Percentiles rank a stretch among this genome's conserved stretches.
Evolutionary conservation across 2,113 vertebrate genomes (phyloP).

Genomic region (rat (Rattus norvegicus)): DNA sequence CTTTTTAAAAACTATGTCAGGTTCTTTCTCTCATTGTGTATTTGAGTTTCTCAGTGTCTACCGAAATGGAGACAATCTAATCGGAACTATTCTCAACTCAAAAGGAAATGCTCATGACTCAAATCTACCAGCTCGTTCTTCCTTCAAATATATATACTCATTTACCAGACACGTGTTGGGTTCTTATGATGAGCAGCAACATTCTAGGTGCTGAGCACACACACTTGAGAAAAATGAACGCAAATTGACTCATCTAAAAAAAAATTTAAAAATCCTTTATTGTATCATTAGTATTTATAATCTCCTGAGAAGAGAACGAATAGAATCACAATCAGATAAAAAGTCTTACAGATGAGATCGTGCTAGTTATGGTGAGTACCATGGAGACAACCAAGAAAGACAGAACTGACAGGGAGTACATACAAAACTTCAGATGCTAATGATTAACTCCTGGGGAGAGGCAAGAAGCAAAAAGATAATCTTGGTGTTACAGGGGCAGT

Average conservation of each 20-base stretch:
- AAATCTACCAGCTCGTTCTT: not conserved
- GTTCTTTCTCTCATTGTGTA: not conserved
- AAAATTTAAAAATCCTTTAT: not conserved
- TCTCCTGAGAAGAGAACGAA: not conserved
- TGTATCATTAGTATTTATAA: not conserved
- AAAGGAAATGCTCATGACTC: not conserved
- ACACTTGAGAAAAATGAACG: constrained; percentile 14
- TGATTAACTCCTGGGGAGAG: not conserved
- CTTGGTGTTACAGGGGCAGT: not conserved
- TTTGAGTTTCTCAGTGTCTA: constrained; percentile 2
- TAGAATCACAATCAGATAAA: not conserved
- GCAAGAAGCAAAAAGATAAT: not conserved
- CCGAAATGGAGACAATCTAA: not conserved
- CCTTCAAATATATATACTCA: not conserved
- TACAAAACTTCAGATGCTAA: constrained; percentile 23
- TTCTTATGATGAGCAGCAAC: not conserved
- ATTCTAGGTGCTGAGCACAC: not conserved
- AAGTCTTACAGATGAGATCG: not conserved
- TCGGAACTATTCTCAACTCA: not conserved
- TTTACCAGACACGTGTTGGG: not conserved
- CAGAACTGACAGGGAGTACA: not conserved
- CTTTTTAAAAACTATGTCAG: constrained; percentile 1
- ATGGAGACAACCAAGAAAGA: not conserved
- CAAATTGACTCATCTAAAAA: not conserved
- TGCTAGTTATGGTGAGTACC: constrained; percentile 5